phyloP scores from a whole-genome alignment of 2,888 invertebrate species.

The Anagyrus pseudococci region DNA sequence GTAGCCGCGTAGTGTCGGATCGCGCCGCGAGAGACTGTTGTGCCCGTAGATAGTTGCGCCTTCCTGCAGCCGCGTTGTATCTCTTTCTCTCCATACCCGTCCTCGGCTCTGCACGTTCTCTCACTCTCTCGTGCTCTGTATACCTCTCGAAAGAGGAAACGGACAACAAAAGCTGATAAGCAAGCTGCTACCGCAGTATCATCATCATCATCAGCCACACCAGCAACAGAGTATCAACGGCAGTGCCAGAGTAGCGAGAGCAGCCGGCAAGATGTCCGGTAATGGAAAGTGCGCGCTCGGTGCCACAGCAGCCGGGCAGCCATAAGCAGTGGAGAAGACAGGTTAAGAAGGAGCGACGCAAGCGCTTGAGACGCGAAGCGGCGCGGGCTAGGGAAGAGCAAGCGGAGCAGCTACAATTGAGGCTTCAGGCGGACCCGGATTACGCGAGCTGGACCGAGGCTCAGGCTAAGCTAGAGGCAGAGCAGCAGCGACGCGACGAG shows the following conservation, averaged over 20 bases:
- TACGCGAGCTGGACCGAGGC: conserved; percentile 66
- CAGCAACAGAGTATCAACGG: not conserved
- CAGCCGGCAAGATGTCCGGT: conserved; percentile 37
- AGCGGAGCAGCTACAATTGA: conserved; percentile 67
- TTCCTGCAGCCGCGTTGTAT: no score
- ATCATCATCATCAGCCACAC: not conserved
- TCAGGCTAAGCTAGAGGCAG: conserved; percentile 65
- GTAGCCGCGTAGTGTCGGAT: no score
- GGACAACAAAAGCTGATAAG: no score
- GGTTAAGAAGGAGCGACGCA: conserved; percentile 76
- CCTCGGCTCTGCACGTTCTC: no score
- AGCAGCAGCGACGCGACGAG: conserved; percentile 66
- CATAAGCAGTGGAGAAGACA: conserved; percentile 77
- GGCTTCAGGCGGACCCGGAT: conserved; percentile 48
- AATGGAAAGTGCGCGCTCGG: conserved; percentile 34
- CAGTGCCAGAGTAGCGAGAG: no score
- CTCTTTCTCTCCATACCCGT: no score
- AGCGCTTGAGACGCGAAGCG: conserved; percentile 67
- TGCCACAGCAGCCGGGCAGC: conserved; percentile 56
- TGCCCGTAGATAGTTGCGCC: no score
- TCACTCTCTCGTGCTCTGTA: no score
- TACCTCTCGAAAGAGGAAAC: no score
- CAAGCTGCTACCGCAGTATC: no score
- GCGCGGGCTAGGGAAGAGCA: conserved; percentile 68
- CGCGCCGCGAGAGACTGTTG: no score